These are phyloP conservation scores for Sicus ferrugineus DNA, from an alignment of 2,888 invertebrate species.

Conservation along the genomic window DNA sequence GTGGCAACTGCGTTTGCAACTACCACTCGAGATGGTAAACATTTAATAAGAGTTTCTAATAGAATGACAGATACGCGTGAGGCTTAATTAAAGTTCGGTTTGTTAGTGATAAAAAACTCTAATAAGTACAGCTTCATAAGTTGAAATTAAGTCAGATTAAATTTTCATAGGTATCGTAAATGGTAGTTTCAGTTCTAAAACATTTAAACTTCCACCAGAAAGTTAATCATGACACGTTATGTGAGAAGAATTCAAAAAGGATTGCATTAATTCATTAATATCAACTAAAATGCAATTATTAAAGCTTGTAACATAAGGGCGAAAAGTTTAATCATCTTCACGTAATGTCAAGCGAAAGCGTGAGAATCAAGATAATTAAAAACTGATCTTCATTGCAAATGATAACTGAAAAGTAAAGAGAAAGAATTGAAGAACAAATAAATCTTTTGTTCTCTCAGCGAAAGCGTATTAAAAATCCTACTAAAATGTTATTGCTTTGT, in stretches of 20 bases:
- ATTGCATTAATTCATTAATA: too few species aligned
- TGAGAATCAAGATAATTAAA: not conserved
- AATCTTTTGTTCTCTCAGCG: too few species aligned
- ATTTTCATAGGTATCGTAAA: too few species aligned
- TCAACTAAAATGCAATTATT: too few species aligned
- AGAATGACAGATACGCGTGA: not conserved
- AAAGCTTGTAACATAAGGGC: too few species aligned
- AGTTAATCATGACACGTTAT: not conserved
- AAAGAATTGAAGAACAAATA: too few species aligned
- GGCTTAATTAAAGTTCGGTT: conserved; percentile 1
- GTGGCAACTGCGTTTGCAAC: conserved; percentile 4
- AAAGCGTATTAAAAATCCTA: too few species aligned
- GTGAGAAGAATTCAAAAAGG: too few species aligned
- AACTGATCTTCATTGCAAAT: not conserved
- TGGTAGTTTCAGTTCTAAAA: too few species aligned
- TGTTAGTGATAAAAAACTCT: not conserved
- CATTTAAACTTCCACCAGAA: not conserved
- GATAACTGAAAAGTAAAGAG: not conserved
- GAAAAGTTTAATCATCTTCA: not conserved
- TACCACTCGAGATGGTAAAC: not conserved
- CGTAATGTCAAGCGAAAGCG: not conserved
- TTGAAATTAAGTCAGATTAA: too few species aligned
- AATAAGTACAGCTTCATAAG: not conserved
- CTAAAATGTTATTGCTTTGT: too few species aligned
- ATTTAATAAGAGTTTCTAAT: conserved; percentile 14